Percentiles rank a stretch among this genome's conserved stretches.
Conservation (phyloP, 1,140 invertebrate genomes). For the Drosophila insularis region DNA sequence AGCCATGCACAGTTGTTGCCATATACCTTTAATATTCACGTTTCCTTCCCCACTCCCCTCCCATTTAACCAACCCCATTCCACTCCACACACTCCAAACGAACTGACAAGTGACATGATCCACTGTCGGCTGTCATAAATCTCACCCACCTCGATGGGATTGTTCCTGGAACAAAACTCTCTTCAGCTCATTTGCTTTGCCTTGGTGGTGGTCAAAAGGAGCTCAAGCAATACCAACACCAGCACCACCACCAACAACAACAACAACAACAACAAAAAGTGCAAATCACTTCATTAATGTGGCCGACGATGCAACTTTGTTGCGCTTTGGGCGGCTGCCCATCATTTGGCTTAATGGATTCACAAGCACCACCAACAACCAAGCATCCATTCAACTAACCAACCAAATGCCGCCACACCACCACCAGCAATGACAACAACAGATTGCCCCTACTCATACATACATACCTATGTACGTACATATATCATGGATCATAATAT, state of each 20-base stretch:
- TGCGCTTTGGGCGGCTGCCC: constrained; percentile 57
- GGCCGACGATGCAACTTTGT: constrained; percentile 30
- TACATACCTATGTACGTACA: no score
- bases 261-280: constrained; percentile 45
- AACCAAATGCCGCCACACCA: no score
- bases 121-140: constrained; percentile 71
- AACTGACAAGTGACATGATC: constrained; percentile 68
- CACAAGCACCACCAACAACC: constrained; percentile 39
- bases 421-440: constrained; percentile 8
- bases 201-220: constrained; percentile 59
- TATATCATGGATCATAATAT: not conserved
- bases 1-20: constrained; percentile 2
- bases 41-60: not conserved
- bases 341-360: constrained; percentile 74
- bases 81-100: not conserved
- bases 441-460: not conserved
- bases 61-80: not conserved
- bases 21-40: constrained; percentile 1
- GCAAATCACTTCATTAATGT: constrained; percentile 79
- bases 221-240: constrained; percentile 11
- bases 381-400: not conserved
- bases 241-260: not conserved
- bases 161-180: constrained; percentile 56
- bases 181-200: constrained; percentile 24
- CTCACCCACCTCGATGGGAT: constrained; percentile 68